Evolutionary conservation across 2,888 invertebrate genomes (phyloP), one percentile per base, ranked within the genome.

Genomic region (Argyresthia albistria): DNA sequence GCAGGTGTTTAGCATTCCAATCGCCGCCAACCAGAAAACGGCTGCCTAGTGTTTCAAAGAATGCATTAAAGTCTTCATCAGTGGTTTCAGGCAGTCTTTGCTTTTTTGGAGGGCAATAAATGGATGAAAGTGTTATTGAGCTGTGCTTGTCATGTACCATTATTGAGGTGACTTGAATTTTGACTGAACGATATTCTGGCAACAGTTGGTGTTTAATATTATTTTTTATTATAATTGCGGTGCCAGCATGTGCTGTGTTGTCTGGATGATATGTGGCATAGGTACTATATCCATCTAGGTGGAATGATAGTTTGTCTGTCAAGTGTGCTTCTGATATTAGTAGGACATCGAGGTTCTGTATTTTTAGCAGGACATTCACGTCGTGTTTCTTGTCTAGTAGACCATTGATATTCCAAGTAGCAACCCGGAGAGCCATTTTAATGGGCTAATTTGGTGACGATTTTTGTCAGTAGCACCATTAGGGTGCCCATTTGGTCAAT

Each of bases 341-440:
- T 7, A 46, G 7, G 8, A 56, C 39, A 36, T 56, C 56, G 11
- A 56, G 6, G 1, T 54, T 51, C n/a, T 56, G 10, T 11, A 7
- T 25, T 0, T n/a, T 4, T 4, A 60, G 42, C 0, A 61, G 10
- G 0, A 52, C 3, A 42, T 59, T 52, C 1, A 58, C 36, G 10
- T 63, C 59, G 10, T 46, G 1, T 46, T 46, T 57, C 8, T 60
- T 59, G n/a, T 57, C 54, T 1, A 54, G 1, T 0, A 62, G 47
- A 1, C 60, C 58, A 53, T 60, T 59, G 7, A 56, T 55, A 53
- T 61, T 63, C 59, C 59, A 63, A 0, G 57, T 58, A 0, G 54
- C 58, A 25, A 59, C 15, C 11, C 53, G 46, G 2, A 58, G 35
- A n/a, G 50, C 53, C 39, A 57, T 56, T 43, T 43, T 7, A 15